Percentiles rank a stretch among this genome's conserved stretches.
phyloP scores from a whole-genome alignment of 2,797 vertebrate species.

The Chrysocyon brachyurus region DNA sequence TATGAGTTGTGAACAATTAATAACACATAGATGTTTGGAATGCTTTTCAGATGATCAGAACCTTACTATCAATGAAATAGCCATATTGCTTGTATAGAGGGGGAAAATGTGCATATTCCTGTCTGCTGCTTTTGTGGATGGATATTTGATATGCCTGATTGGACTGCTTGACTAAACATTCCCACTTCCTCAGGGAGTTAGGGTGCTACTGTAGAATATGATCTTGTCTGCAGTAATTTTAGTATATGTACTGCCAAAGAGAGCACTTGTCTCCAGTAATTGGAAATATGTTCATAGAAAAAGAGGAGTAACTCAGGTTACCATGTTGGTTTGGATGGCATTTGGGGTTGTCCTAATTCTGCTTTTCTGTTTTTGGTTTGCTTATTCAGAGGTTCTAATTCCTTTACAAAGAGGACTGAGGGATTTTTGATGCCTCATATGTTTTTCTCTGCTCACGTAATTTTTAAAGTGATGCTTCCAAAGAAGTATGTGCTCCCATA shows the following conservation, averaged over 20 bases:
- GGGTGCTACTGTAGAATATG: neutral
- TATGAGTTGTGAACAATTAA: slow-evolving; percentile 1
- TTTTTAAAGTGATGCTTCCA: slow-evolving; percentile 49
- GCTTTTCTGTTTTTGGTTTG: slow-evolving; percentile 56
- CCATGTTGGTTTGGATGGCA: neutral
- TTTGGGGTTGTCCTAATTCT: neutral
- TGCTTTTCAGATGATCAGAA: slow-evolving; percentile 22
- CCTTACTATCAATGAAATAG: neutral
- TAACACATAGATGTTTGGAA: slow-evolving; percentile 31
- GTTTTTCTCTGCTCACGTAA: slow-evolving; percentile 20
- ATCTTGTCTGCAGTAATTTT: slow-evolving; percentile 28
- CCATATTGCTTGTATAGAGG: neutral
- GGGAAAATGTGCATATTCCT: neutral
- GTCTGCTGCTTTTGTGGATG: neutral
- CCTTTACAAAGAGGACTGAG: neutral
- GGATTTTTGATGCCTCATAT: neutral
- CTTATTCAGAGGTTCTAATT: slow-evolving; percentile 47
- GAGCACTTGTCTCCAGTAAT: slow-evolving; percentile 32
- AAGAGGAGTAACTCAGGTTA: neutral
- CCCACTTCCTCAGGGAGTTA: neutral
- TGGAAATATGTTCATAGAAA: neutral
- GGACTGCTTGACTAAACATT: neutral
- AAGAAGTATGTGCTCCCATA: neutral
- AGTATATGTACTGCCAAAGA: neutral
- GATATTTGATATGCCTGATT: slow-evolving; percentile 11